Evolutionary conservation across 1,140 invertebrate genomes (phyloP).

Genomic region (Heliconius nattereri): DNA sequence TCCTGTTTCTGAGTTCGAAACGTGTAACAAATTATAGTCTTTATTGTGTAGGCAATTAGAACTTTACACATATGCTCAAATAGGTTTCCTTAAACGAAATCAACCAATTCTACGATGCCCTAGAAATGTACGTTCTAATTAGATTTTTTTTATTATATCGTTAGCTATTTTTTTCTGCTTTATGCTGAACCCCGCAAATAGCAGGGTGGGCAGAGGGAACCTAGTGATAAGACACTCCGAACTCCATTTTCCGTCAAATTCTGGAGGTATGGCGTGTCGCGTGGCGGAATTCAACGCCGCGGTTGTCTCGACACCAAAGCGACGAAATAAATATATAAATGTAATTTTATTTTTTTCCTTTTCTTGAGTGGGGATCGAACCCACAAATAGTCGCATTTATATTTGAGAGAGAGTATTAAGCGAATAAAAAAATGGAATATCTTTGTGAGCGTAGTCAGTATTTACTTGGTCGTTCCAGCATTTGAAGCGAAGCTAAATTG

Average conservation of each 20-base stretch:
- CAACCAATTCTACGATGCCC: constrained; percentile 48
- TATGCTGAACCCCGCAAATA: too few species aligned
- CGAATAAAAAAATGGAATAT: not conserved
- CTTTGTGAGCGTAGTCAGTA: not conserved
- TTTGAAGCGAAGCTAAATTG: not conserved
- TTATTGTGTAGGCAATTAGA: not conserved
- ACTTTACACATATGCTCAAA: constrained; percentile 21
- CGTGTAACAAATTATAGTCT: constrained; percentile 6
- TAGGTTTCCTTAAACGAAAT: constrained; percentile 42
- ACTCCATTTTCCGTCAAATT: too few species aligned
- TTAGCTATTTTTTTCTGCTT: not conserved
- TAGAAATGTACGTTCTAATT: not conserved
- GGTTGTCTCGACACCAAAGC: too few species aligned
- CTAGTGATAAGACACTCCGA: too few species aligned
- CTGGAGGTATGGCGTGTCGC: too few species aligned
- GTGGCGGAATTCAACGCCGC: too few species aligned
- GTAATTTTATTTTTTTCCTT: too few species aligned
- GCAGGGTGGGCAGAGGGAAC: too few species aligned
- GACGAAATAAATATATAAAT: too few species aligned
- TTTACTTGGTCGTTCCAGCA: not conserved
- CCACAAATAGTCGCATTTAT: too few species aligned
- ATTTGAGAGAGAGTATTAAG: too few species aligned
- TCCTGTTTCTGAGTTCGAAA: constrained; percentile 9
- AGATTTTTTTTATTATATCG: not conserved
- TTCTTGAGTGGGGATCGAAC: too few species aligned